Percentiles rank a stretch among this genome's conserved stretches.
phyloP scores from a whole-genome alignment of 2,888 invertebrate species.

The Acanthosepion pharaonis region DNA sequence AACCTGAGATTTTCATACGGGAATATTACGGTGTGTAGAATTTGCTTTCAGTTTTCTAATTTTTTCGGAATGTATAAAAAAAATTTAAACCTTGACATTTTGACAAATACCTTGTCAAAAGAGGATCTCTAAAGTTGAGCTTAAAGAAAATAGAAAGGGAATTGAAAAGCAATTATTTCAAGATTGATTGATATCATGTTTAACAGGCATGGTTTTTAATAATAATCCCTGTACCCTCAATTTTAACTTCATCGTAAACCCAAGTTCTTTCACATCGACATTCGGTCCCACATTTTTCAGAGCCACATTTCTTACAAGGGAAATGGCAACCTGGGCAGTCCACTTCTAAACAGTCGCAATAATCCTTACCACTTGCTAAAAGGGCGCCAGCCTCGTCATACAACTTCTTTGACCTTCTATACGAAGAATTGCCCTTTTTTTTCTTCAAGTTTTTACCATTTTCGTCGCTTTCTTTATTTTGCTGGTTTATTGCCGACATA shows the following conservation, averaged over 20 bases:
- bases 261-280: slow-evolving; percentile 71
- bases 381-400: slow-evolving; percentile 71
- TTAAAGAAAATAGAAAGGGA: too few species aligned
- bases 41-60: too few species aligned
- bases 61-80: too few species aligned
- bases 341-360: slow-evolving; percentile 88
- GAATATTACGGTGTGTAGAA: too few species aligned
- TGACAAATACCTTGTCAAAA: too few species aligned
- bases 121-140: too few species aligned
- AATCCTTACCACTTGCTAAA: slow-evolving; percentile 78
- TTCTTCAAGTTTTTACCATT: not conserved
- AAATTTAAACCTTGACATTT: too few species aligned
- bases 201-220: slow-evolving; percentile 49
- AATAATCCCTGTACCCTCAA: slow-evolving; percentile 67
- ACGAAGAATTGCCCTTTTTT: slow-evolving; percentile 53
- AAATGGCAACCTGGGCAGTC: slow-evolving; percentile 90
- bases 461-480: not conserved
- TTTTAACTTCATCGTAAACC: slow-evolving; percentile 69
- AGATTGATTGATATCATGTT: too few species aligned
- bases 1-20: too few species aligned
- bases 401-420: slow-evolving; percentile 66
- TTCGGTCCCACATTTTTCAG: slow-evolving; percentile 73
- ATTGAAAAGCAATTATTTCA: too few species aligned
- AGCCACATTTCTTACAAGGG: slow-evolving; percentile 75
- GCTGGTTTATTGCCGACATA: not conserved